Base-by-base conservation (phyloP, 2,888 invertebrate genomes). In the Netelia virgata region DNA sequence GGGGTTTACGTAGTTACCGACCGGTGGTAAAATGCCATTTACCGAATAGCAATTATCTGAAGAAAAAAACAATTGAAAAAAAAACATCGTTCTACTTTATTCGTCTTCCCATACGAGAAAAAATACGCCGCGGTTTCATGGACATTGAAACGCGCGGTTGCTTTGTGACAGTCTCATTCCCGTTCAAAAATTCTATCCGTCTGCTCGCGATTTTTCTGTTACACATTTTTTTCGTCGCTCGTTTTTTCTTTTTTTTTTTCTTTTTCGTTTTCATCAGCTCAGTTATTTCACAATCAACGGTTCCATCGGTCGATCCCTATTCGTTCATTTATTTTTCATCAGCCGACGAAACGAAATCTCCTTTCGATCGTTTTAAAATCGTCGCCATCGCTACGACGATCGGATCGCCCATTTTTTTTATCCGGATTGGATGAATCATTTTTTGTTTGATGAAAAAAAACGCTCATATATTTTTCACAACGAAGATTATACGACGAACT, bases 1-100 rank as follows among this genome's bases (percentile, higher is more conserved):
- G 14, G 1, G 0, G 1, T 20, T 41, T 10, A 23, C 36, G 50
- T 23, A 36, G 59, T 69, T 28, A 70, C 28, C 50, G 10, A 43
- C 23, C 66, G 23, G 18, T 14, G 77, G 50, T 76, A 72, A 80
- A 76, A 84, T 53, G 63, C 59, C 80, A 73, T 76, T 63, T 47
- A 50, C 59, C 80, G 36, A 76, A 68, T 36, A 41, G 68, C 80
- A 61, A 84, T 80, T 76, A 68, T 57, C 66, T 61, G n/a, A 23
- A 36, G 6, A 36, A 36, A 6, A 5, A 36, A 36, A 6, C 3
- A 36, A 36, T 36, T 36, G 36, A 36, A 36, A 36, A 36, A 23
- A 36, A 36, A 36, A 50, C 70, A 16, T 70, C 20, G 14, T 75
- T 63, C 47, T 18, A 8, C n/a, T 28, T 53, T 74, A 10, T 57